Evolutionary conservation across 2,888 invertebrate genomes (phyloP), one percentile per base, ranked within the genome.

Genomic region (Rugalucina vietnamica): DNA sequence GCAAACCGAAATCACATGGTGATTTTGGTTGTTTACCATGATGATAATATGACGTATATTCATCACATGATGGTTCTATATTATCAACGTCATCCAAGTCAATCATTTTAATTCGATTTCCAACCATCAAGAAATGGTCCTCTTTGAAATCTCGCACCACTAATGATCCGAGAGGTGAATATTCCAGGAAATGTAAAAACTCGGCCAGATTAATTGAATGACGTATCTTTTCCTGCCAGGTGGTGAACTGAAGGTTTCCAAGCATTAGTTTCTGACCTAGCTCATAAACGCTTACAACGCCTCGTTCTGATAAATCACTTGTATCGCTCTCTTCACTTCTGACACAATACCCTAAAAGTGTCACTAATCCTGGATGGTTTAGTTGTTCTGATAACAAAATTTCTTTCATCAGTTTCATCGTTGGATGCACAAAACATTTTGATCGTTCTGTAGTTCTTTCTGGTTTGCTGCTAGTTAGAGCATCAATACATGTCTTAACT

Each of bases 321-420:
- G 93, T 92, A 72, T 93, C 93, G 18, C 91, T 92, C 80, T 93
- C 93, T 74, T 94, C 94, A 78, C 93, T 94, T 8, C 94, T 86
- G 0, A 93, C 92, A 85, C 94, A 94, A 76, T 91, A 94, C 12
- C 94, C 94, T 27, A 93, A 87, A 75, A 94, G 86, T 71, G 79
- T 85, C 21, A 92, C 89, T 21, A 94, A 89, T 60, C 93, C 93
- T n/a, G 90, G 91, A 80, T 94, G 93, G 50, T 89, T 78, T 3
- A 94, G 84, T 87, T 94, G 93, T 79, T 92, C 89, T 54, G 92
- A 84, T 27, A 94, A 73, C 29, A 94, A 83, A 60, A 94, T 93
- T 81, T 94, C 94, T 85, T 94, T 94, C 94, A 94, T 94, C 29
- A 94, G 86, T 80, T 93, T 93, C 91, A 93, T 93, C 21, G 93